These are phyloP conservation scores for Crocodylus rhombifer DNA, from an alignment of 2,797 vertebrate genomes.

Conservation along the genomic window DNA sequence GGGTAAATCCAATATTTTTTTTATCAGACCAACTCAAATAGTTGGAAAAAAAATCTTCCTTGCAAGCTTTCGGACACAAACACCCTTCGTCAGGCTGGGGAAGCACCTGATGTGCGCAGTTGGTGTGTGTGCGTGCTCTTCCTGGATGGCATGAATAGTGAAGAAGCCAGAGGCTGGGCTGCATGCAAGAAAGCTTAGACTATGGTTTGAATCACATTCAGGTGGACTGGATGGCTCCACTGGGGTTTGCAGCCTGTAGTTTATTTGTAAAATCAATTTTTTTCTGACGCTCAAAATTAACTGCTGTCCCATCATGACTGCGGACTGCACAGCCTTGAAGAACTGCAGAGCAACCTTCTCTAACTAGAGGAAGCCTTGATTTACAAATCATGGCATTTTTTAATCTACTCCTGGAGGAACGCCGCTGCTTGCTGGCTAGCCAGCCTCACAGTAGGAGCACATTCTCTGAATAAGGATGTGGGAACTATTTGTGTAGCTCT, in stretches of 20 bases:
- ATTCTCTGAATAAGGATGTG: neutral
- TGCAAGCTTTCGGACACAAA: too few species aligned
- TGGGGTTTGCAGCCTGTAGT: neutral
- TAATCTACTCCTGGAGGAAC: conserved; percentile 47
- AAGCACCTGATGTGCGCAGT: too few species aligned
- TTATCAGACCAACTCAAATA: too few species aligned
- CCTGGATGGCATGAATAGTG: too few species aligned
- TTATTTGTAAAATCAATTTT: neutral
- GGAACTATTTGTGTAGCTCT: accelerated
- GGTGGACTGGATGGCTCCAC: conserved; percentile 28
- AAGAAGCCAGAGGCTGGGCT: too few species aligned
- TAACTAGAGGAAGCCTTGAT: conserved; percentile 35
- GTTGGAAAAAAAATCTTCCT: too few species aligned
- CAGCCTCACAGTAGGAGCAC: neutral
- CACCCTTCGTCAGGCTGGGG: too few species aligned
- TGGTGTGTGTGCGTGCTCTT: too few species aligned
- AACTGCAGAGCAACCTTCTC: conserved; percentile 13
- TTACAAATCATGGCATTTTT: conserved; percentile 33
- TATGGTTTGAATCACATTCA: conserved; percentile 27
- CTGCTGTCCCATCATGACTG: neutral
- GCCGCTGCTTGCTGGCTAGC: conserved; percentile 35
- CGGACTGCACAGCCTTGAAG: neutral
- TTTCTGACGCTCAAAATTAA: conserved; percentile 21
- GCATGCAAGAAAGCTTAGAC: too few species aligned
- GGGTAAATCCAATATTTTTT: too few species aligned